Conservation (phyloP, 2,113 vertebrate species). For the Tragelaphus buxtoni region DNA sequence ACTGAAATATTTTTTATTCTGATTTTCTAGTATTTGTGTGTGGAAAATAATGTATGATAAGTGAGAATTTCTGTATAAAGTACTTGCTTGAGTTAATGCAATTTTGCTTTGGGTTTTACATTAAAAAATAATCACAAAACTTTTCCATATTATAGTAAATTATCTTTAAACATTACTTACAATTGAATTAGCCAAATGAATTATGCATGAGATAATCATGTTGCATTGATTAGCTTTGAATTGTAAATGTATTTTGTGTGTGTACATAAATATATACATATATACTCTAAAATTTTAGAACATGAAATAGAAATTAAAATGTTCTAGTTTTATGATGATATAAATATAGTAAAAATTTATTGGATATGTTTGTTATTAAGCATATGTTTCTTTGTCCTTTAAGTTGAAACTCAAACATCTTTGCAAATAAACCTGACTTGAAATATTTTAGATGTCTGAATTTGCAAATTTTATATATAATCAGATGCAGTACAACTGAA, state of each 20-base stretch:
- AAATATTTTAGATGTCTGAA: neutral
- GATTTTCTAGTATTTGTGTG: neutral
- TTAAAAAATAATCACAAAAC: conserved; percentile 1
- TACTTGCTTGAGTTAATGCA: neutral
- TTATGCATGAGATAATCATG: neutral
- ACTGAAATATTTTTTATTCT: neutral
- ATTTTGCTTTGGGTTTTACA: neutral
- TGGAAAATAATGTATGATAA: neutral
- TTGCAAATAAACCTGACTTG: neutral
- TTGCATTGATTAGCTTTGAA: neutral
- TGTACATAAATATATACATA: neutral
- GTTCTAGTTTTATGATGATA: neutral
- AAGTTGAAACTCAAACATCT: neutral
- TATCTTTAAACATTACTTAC: neutral
- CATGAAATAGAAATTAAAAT: conserved; percentile 22
- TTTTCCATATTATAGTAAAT: neutral
- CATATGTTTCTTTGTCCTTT: neutral
- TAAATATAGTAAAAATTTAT: neutral
- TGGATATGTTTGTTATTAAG: neutral
- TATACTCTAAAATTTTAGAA: neutral
- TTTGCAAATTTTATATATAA: neutral
- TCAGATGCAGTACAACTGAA: neutral
- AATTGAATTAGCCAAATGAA: neutral
- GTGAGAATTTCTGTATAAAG: neutral
- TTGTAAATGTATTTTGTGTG: neutral